Evolutionary conservation across 2,797 vertebrate genomes (phyloP), one percentile per base, ranked within the genome.

Genomic region (Coilia nasus): DNA sequence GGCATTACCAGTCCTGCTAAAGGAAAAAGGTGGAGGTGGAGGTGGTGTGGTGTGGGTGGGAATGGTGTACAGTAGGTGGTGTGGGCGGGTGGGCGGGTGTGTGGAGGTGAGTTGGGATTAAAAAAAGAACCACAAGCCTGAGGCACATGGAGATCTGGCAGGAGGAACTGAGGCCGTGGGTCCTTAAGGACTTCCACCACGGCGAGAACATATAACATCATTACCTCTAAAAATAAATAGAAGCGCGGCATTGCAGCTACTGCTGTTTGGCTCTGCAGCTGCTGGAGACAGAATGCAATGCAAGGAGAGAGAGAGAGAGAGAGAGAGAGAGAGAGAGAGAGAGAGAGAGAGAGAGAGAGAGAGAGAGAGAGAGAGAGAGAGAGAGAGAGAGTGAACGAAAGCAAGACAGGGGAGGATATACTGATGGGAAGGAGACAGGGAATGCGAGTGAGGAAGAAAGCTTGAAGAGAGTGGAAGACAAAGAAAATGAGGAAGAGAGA

Each of bases 331-430:
- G 71, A 14, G 41, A 15, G 11, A n/a, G 50, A 25, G 28, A 41
- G 44, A 6, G 31, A 35, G 28, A 82, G 83, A 81, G 84, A 56
- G 88, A 57, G 59, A 57, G 50, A 44, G 46, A 31, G 57, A 64
- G 75, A 84, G 60, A 59, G 57, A 25, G 71, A 31, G 17, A 82
- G n/a, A 83, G 62, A 31, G 75, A 44, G 87, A 54, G 57, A 60
- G 82, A 78, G 84, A 56, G 88, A 62, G 64, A 62, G 44, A 57
- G 25, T 82, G 54, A 41, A 28, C 82, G 14, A 82, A 82, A 87
- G 44, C 28, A 82, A 83, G 87, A 90, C 64, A 88, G 81, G 87
- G 86, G 86, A 88, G 83, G n/a, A n/a, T n/a, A n/a, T n/a, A n/a
- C n/a, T n/a, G n/a, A n/a, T n/a, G n/a, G n/a, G n/a, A n/a, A n/a